Base-by-base conservation (phyloP, 2,797 vertebrate species). In the Myiotriccus ornatus region DNA sequence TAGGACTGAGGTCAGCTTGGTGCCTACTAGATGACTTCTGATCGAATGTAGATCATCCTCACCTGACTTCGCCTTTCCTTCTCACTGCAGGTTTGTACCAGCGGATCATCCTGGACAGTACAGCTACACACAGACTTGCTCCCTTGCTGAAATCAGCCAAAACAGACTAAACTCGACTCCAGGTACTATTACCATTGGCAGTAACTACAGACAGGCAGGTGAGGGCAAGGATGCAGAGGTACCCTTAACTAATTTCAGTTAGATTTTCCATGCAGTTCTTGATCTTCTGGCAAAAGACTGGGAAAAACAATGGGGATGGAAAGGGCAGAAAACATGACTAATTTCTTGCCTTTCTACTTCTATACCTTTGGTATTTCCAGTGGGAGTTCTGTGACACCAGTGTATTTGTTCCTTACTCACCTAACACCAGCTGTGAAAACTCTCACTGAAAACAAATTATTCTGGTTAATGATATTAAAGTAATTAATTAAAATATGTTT, bases 311-410 rank as follows among this genome's bases (percentile, higher is more conserved):
- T 2, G 27, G 21, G 12, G 57, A 77, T 47, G 35, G 21, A 86
- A 52, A 89, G 28, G 7, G 15, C 6, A 57, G 28, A 28, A 81
- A 81, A 78, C 7, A 63, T 5, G 12, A 69, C 17, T 46, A 12
- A 68, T 73, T 75, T 78, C 59, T 86, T 86, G 69, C 30, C n/a
- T 60, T 67, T 35, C 69, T 93, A 27, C 27, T 74, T 86, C 65
- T 75, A 14, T 24, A 76, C 16, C 46, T 62, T 91, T 52, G 17
- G 17, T 41, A 27, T 6, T 56, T 84, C 27, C 39, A 55, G 8
- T n/a, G 21, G 44, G 32, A 67, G 49, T n/a, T 90, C 69, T 79
- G 53, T 44, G 62, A 74, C 13, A 68, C 34, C 3, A 0, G 24
- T 53, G 25, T 60, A 35, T 55, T 77, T 7, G 2, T 14, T 74